Evolutionary conservation across 2,113 vertebrate species (phyloP), one percentile per base, ranked within the genome.

Genomic region (Sisor rabdophorus): DNA sequence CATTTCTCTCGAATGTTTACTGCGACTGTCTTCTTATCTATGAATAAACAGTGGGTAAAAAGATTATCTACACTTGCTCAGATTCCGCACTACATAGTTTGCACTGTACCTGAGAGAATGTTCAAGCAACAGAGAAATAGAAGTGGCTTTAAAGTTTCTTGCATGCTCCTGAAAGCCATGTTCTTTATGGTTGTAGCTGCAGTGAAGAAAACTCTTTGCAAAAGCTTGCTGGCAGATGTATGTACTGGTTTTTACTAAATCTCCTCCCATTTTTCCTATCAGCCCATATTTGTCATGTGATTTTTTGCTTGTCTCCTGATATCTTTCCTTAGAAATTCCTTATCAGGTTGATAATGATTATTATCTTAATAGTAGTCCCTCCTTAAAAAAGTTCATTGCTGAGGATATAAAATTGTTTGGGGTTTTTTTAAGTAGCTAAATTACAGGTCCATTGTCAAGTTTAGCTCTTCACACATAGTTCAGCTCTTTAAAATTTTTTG

Each of bases 281-380:
- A 84, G 58, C 61, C 81, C 84, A 83, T 78, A 84, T 81, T 69
- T 26, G 82, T 77, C 8, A 11, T 52, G 71, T 90, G 72, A n/a
- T 26, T 85, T 44, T 48, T 52, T 15, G 11, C 19, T 20, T 2
- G 11, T 0, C 11, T 2, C 19, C 19, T 64, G 61, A 40, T 4
- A 63, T 20, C 16, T 19, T 9, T 17, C 13, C 26, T 59, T 11
- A 60, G 16, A 12, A 36, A 44, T 2, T 26, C n/a, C 10, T 7
- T 28, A 16, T 28, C n/a, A 5, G 17, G 30, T 68, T 65, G 12
- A 24, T 48, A 50, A 28, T 5, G 26, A 28, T 59, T 48, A 28
- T 28, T 15, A 9, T 2, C 2, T 24, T 12, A 24, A 48, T 6
- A 3, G 13, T 12, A n/a, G 22, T 67, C n/a, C 0, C 16, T 48